A percentile compares a stretch with the other conserved stretches of the same genome.
These are phyloP conservation scores for Petrocephalus sullivani DNA, from an alignment of 2,797 vertebrate genomes.

Conservation along the genomic window DNA sequence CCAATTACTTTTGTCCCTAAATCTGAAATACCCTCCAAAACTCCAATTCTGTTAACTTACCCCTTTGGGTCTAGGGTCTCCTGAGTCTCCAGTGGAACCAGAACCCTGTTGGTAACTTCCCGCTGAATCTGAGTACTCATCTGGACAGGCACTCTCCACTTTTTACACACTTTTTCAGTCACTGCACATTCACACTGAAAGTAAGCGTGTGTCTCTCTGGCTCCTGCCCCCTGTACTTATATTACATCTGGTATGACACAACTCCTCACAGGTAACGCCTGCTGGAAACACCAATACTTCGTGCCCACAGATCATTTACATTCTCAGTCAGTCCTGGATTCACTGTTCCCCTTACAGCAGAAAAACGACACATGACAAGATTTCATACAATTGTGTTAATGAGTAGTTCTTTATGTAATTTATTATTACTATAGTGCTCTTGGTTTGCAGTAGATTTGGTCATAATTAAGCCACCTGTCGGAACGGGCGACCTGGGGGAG, in stretches of 20 bases:
- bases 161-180: background rate
- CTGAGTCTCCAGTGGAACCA: background rate
- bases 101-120: background rate
- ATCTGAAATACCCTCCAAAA: background rate
- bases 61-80: background rate
- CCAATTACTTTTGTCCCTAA: background rate
- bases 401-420: background rate
- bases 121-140: background rate
- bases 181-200: background rate
- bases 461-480: background rate
- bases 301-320: background rate
- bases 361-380: background rate
- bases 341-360: background rate
- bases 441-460: background rate
- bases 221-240: background rate
- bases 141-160: background rate
- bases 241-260: background rate
- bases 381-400: background rate
- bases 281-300: background rate
- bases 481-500: no score
- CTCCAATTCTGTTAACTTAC: background rate
- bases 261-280: background rate
- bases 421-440: background rate
- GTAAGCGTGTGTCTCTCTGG: background rate
- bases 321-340: background rate